Conservation (phyloP, 2,888 invertebrate species). For the Eurytoma californica region DNA sequence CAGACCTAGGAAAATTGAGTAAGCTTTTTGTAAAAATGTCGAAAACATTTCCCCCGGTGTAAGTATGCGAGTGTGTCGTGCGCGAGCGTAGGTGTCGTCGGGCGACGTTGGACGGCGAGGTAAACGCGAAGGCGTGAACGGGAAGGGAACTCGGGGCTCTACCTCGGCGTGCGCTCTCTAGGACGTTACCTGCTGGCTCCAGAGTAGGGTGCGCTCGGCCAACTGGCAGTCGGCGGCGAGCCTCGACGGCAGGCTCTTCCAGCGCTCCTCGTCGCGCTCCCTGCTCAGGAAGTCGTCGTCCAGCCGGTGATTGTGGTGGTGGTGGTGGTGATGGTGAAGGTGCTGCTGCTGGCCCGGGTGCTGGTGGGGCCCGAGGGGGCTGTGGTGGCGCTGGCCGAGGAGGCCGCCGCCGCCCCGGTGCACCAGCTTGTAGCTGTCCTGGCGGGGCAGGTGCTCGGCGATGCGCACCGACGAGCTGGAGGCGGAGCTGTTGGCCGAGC, state of each 20-base stretch:
- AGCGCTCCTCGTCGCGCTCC: conserved; percentile 70
- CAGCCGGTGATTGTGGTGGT: conserved; percentile 76
- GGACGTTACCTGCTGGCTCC: conserved; percentile 73
- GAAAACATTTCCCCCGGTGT: too few relatives aligned
- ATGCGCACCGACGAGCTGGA: conserved; percentile 47
- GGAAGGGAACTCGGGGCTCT: too few relatives aligned
- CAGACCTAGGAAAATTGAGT: too few relatives aligned
- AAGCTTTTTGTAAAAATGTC: too few relatives aligned
- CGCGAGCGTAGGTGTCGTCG: too few relatives aligned
- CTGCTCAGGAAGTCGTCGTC: conserved; percentile 66
- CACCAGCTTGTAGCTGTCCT: conserved; percentile 91
- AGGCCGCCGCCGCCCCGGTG: conserved; percentile 90
- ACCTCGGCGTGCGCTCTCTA: conserved; percentile 16
- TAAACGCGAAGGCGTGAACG: too few relatives aligned
- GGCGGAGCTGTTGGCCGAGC: conserved; percentile 56
- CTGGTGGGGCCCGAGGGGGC: conserved; percentile 74
- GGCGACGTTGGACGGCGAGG: too few relatives aligned
- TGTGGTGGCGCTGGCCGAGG: conserved; percentile 73
- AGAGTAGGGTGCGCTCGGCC: conserved; percentile 70
- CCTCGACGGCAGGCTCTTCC: conserved; percentile 72
- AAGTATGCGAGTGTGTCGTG: too few relatives aligned
- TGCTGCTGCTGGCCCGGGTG: conserved; percentile 52
- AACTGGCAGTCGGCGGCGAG: conserved; percentile 72
- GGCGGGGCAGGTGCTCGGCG: conserved; percentile 84
- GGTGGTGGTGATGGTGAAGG: conserved; percentile 81